Conservation (phyloP, 2,797 vertebrate species). For the Enteromius radiatus region DNA sequence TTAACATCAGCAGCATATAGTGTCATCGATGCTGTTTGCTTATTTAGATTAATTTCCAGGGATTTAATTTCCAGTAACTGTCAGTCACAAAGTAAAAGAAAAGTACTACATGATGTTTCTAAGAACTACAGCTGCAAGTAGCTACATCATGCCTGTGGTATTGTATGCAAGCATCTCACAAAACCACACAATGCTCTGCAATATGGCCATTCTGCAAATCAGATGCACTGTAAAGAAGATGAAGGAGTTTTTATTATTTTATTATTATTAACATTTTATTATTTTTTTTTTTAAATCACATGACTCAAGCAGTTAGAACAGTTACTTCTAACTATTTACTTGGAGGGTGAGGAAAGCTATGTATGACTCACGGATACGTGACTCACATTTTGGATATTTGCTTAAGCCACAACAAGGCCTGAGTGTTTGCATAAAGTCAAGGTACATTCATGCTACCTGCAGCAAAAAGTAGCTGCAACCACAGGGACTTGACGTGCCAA, state of each 20-base stretch:
- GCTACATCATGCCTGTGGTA: background rate
- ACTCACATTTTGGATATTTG: background rate
- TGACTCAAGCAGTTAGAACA: constrained; percentile 8
- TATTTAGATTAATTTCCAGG: background rate
- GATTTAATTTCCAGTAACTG: background rate
- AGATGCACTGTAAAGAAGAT: background rate
- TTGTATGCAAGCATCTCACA: background rate
- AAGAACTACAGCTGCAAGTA: background rate
- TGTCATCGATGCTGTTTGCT: background rate
- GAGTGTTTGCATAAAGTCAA: background rate
- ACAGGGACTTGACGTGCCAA: background rate
- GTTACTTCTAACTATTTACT: constrained; percentile 3
- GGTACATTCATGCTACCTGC: background rate
- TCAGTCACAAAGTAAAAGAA: background rate
- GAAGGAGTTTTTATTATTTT: too few relatives aligned
- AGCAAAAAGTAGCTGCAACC: background rate
- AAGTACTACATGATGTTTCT: background rate
- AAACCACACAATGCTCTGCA: background rate
- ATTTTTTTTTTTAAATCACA: too few relatives aligned
- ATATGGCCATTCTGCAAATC: background rate
- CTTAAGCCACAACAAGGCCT: constrained; percentile 1
- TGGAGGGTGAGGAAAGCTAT: background rate
- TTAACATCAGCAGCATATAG: background rate
- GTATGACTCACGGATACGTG: background rate
- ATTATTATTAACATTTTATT: too few relatives aligned